Percentiles rank a stretch among this genome's conserved stretches.
Evolutionary conservation across 2,113 vertebrate genomes (phyloP).

Genomic region (Falcunculus frontatus): DNA sequence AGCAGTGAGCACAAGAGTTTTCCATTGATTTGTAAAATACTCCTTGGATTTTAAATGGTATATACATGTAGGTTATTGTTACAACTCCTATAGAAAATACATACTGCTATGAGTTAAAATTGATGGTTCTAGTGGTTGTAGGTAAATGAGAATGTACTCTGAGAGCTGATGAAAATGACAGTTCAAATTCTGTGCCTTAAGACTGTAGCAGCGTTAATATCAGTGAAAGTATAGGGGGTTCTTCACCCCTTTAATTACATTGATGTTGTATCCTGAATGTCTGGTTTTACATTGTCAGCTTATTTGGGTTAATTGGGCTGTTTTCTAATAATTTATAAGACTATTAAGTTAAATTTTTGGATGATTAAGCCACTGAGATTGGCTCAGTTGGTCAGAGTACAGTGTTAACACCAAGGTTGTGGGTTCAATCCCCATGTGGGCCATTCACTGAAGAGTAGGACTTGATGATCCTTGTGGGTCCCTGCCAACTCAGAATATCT

Average conservation of each 20-base stretch:
- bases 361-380: neutral
- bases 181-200: neutral
- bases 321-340: neutral
- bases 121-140: neutral
- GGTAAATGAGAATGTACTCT: neutral
- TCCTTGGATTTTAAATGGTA: neutral
- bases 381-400: neutral
- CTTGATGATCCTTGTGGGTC: rapidly evolving
- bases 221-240: neutral
- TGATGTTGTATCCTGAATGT: neutral
- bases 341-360: neutral
- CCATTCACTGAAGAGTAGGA: no score
- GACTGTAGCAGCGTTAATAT: neutral
- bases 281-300: neutral
- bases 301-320: neutral
- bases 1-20: neutral
- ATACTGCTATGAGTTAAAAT: neutral
- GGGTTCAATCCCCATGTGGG: rapidly evolving
- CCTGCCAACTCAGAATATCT: neutral
- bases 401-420: no score
- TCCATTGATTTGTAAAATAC: neutral
- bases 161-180: neutral
- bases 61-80: neutral
- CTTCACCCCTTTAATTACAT: neutral
- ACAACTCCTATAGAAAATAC: neutral